phyloP scores from a whole-genome alignment of 2,113 vertebrate species.

The Periophthalmus modestus region DNA sequence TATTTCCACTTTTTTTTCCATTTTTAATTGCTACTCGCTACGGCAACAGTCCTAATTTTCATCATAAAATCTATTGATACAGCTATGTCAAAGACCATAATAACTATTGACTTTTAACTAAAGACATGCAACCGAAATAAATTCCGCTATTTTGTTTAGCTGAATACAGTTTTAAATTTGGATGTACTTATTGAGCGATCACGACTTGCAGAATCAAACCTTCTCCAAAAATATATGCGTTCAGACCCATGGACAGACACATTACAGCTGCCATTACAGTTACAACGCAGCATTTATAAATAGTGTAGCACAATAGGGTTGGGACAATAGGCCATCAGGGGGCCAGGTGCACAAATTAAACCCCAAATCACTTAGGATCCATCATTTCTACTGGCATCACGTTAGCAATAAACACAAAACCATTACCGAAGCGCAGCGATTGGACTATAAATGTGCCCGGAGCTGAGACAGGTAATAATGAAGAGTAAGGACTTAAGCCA shows the following conservation, averaged over 20 bases:
- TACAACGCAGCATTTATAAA: constrained; percentile 58
- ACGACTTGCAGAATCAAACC: constrained; percentile 16
- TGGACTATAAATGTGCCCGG: constrained; percentile 59
- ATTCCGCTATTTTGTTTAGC: constrained; percentile 22
- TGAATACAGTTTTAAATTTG: constrained; percentile 11
- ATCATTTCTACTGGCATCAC: constrained; percentile 58
- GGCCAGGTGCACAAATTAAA: constrained; percentile 69
- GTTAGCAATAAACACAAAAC: constrained; percentile 72
- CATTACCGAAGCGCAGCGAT: constrained; percentile 52
- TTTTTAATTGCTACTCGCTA: too few relatives aligned
- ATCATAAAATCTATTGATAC: too few relatives aligned
- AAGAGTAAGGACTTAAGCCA: constrained; percentile 57
- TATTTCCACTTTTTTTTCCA: too few relatives aligned
- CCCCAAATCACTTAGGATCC: constrained; percentile 65
- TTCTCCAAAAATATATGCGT: constrained; percentile 50
- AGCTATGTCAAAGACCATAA: neutral
- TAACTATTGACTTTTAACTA: constrained; percentile 38
- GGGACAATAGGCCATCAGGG: constrained; percentile 51
- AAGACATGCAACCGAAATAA: constrained; percentile 26
- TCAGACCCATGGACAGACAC: constrained; percentile 35
- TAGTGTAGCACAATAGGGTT: constrained; percentile 32
- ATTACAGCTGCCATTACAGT: constrained; percentile 43
- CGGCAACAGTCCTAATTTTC: too few relatives aligned
- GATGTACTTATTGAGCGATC: constrained; percentile 32
- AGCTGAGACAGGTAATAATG: constrained; percentile 58